phyloP scores from a whole-genome alignment of 2,888 invertebrate species.

The Apotomis turbidana region DNA sequence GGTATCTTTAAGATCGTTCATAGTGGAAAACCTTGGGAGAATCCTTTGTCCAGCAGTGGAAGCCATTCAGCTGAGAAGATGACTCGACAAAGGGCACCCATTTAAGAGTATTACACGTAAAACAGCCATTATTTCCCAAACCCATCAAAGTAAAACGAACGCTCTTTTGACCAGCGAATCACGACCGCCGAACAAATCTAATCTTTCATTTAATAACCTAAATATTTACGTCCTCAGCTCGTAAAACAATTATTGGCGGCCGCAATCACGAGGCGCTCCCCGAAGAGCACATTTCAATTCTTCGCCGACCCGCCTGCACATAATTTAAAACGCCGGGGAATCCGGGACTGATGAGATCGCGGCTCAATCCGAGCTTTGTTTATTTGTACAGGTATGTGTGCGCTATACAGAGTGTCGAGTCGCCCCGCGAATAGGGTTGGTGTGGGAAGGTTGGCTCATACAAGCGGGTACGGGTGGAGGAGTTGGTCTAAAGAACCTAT shows the following conservation, averaged over 20 bases:
- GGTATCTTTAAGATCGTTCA: too few species aligned
- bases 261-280: constrained; percentile 2
- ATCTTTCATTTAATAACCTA: background rate
- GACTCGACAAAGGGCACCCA: too few species aligned
- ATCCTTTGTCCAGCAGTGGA: too few species aligned
- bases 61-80: too few species aligned
- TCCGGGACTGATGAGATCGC: constrained; percentile 25
- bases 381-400: background rate
- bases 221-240: constrained; percentile 1
- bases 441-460: too few species aligned
- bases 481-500: too few species aligned
- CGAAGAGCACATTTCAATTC: constrained; percentile 25
- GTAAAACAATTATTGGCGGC: constrained; percentile 18
- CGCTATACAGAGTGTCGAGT: background rate
- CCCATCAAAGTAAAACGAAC: background rate
- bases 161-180: too few species aligned
- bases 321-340: constrained; percentile 35
- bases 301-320: constrained; percentile 16
- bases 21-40: too few species aligned
- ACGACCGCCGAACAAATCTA: background rate
- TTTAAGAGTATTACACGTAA: too few species aligned
- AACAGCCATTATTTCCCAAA: too few species aligned
- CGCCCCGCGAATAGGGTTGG: too few species aligned
- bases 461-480: too few species aligned
- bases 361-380: constrained; percentile 9